A percentile compares a stretch with the other conserved stretches of the same genome.
These are phyloP conservation scores for Linnaemya tessellans DNA, from an alignment of 2,888 invertebrate species.

Conservation along the genomic window DNA sequence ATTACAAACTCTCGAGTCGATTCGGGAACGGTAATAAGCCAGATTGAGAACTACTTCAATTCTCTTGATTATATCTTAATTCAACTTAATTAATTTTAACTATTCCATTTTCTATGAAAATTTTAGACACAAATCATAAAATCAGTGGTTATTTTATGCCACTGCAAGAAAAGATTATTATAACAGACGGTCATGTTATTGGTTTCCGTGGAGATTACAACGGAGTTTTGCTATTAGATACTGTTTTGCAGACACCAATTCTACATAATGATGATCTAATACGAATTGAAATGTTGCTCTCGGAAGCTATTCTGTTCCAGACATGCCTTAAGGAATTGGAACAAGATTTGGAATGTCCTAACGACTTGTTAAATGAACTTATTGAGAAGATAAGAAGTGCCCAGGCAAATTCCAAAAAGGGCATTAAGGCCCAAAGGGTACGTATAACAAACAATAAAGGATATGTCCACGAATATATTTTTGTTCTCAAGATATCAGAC, in stretches of 20 bases:
- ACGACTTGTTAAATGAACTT: conserved; percentile 90
- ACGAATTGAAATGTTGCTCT: conserved; percentile 92
- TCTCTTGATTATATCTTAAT: neutral
- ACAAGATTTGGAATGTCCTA: conserved; percentile 89
- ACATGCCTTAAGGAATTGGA: conserved; percentile 91
- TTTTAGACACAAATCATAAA: conserved; percentile 86
- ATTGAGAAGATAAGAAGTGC: conserved; percentile 89
- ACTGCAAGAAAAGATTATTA: conserved; percentile 92
- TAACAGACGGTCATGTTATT: conserved; percentile 91
- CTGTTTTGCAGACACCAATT: conserved; percentile 93
- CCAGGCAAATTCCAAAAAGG: conserved; percentile 90
- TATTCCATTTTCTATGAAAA: conserved; percentile 41
- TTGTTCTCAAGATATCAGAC: neutral
- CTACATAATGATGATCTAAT: conserved; percentile 90
- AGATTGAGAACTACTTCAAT: too few species aligned
- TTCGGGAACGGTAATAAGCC: too few species aligned
- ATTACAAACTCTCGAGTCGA: too few species aligned
- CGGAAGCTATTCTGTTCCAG: conserved; percentile 93
- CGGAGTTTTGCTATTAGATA: conserved; percentile 94
- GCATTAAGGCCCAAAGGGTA: conserved; percentile 95
- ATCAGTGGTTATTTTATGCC: conserved; percentile 90
- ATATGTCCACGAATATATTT: neutral
- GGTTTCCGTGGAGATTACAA: conserved; percentile 95
- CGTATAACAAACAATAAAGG: conserved; percentile 70
- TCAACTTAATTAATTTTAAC: neutral